Evolutionary conservation across 2,113 vertebrate species (phyloP).

Genomic region (Stigmatopora argus): DNA sequence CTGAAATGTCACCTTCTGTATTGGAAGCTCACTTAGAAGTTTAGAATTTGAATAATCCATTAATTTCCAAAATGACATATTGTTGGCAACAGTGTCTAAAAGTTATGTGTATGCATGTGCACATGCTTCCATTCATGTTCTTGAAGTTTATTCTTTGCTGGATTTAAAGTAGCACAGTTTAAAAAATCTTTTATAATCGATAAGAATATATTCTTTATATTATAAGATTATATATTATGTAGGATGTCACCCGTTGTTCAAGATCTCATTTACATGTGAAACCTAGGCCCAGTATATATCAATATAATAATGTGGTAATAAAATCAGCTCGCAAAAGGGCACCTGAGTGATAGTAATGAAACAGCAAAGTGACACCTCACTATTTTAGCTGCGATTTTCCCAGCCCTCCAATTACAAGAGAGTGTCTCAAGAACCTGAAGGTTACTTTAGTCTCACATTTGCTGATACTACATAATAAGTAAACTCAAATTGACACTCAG

Average conservation of each 20-base stretch:
- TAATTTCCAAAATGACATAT: neutral
- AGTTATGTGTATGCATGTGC: neutral
- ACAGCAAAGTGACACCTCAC: neutral
- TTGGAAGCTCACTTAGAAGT: neutral
- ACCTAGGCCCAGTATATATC: neutral
- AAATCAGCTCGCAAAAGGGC: constrained; percentile 3
- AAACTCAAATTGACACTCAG: neutral
- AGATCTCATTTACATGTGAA: constrained; percentile 2
- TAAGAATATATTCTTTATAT: no score
- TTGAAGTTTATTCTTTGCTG: no score
- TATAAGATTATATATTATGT: neutral
- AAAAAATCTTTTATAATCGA: no score
- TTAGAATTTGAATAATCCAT: neutral
- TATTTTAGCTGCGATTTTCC: neutral
- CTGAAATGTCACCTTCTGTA: neutral
- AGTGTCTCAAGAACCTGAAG: neutral
- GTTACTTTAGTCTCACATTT: neutral
- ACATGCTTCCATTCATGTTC: neutral
- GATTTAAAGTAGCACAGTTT: neutral
- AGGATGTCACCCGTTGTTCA: neutral
- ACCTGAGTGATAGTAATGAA: neutral
- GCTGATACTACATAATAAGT: neutral
- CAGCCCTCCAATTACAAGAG: neutral
- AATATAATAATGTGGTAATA: constrained; percentile 3
- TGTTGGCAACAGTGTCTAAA: no score